A percentile compares a stretch with the other conserved stretches of the same genome.
Conservation (phyloP, 1,140 invertebrate genomes). For the Phortica variegata region DNA sequence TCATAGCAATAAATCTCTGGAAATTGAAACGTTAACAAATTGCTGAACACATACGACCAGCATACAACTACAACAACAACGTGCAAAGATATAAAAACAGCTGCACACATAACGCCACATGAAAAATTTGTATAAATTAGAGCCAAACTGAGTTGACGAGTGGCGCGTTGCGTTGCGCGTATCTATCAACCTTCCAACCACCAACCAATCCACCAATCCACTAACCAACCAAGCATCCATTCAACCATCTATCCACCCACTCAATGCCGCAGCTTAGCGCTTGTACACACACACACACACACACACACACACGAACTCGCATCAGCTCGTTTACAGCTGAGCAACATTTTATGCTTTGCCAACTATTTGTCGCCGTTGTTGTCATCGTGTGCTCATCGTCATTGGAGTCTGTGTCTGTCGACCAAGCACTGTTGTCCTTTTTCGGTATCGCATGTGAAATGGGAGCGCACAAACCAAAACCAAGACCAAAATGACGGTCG, state of each 20-base stretch:
- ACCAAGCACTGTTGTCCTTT: no score
- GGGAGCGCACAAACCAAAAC: no score
- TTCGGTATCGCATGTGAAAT: no score
- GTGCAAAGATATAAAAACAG: constrained; percentile 5
- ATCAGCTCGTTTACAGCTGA: no score
- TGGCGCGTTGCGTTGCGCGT: no score
- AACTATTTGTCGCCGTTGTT: constrained; percentile 26
- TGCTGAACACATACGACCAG: no score
- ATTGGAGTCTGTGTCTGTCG: no score
- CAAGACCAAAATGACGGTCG: no score
- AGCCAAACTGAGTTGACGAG: constrained; percentile 14
- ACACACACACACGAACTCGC: no score
- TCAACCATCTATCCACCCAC: neutral
- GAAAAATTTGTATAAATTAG: constrained; percentile 12
- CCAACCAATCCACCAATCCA: neutral
- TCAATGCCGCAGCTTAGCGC: constrained; percentile 1
- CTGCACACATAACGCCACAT: constrained; percentile 14
- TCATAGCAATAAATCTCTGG: constrained; percentile 10
- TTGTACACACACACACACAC: neutral
- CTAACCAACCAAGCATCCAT: neutral
- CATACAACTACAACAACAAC: neutral
- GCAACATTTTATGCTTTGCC: neutral
- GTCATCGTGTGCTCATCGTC: no score
- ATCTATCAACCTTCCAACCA: no score
- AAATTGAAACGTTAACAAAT: constrained; percentile 17